Evolutionary conservation across 1,140 invertebrate species (phyloP).

Genomic region (Drosophila seguyi): DNA sequence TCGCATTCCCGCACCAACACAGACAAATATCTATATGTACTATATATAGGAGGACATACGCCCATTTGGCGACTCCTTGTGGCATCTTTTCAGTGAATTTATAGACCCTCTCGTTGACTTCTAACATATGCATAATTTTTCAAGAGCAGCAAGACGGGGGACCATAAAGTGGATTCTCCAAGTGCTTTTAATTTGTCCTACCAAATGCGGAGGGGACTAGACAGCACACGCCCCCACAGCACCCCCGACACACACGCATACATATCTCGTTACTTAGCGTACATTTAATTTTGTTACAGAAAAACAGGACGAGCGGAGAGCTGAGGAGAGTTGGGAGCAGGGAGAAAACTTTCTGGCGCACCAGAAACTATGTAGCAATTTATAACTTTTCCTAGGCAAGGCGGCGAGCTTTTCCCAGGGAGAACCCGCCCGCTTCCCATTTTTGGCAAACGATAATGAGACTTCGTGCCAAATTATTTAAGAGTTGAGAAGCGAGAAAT

Average conservation of each 20-base stretch:
- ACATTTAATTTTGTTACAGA: slow-evolving; percentile 81
- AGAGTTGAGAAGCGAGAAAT: slow-evolving; percentile 29
- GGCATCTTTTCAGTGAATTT: slow-evolving; percentile 60
- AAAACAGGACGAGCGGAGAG: slow-evolving; percentile 15
- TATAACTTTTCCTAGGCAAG: slow-evolving; percentile 64
- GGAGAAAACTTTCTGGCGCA: slow-evolving; percentile 49
- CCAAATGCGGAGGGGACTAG: slow-evolving; percentile 59
- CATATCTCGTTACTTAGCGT: slow-evolving; percentile 75
- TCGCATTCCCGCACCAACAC: slow-evolving; percentile 42
- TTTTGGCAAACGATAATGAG: slow-evolving; percentile 62
- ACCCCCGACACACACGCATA: not conserved
- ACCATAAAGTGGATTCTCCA: slow-evolving; percentile 78
- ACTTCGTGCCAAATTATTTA: slow-evolving; percentile 63
- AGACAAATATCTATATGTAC: slow-evolving; percentile 1
- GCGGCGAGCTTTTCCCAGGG: not conserved
- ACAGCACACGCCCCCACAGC: slow-evolving; percentile 5
- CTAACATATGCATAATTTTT: slow-evolving; percentile 82
- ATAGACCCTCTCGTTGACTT: slow-evolving; percentile 76
- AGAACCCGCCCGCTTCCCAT: not conserved
- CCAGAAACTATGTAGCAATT: slow-evolving; percentile 80
- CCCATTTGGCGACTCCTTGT: slow-evolving; percentile 31
- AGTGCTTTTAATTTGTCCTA: slow-evolving; percentile 82
- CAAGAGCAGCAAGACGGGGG: slow-evolving; percentile 69
- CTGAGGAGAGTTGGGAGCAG: not conserved
- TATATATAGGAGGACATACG: not conserved